Evolutionary conservation across 2,113 vertebrate species (phyloP).

Genomic region (Eira barbara): DNA sequence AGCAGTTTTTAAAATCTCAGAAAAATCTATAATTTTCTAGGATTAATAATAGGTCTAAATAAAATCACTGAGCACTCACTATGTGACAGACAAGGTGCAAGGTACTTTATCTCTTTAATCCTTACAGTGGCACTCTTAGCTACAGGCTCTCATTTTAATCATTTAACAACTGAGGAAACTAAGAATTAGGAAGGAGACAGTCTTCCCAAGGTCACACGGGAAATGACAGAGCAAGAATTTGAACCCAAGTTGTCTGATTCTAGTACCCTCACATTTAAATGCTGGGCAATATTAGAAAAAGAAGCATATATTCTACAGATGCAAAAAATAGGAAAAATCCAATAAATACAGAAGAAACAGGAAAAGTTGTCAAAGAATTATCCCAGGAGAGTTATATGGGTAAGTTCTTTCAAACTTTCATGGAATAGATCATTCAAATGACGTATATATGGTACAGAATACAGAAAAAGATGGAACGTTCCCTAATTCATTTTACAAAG

Average conservation of each 20-base stretch:
- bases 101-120: not conserved
- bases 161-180: not conserved
- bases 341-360: constrained; percentile 42
- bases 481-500: constrained; percentile 45
- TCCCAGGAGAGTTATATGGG: not conserved
- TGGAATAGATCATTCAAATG: not conserved
- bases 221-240: constrained; percentile 37
- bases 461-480: constrained; percentile 53
- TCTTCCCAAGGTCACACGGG: not conserved
- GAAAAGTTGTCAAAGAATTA: not conserved
- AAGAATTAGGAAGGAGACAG: not conserved
- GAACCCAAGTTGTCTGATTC: not conserved
- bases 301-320: constrained; percentile 7
- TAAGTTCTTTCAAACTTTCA: not conserved
- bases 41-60: not conserved
- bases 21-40: not conserved
- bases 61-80: not conserved
- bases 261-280: not conserved
- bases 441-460: constrained; percentile 66
- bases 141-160: not conserved
- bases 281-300: not conserved
- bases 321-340: not conserved
- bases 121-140: not conserved
- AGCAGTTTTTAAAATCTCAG: not conserved
- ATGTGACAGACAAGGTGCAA: not conserved